Conservation (phyloP, 2,797 vertebrate species). For the Siniperca undulata region DNA sequence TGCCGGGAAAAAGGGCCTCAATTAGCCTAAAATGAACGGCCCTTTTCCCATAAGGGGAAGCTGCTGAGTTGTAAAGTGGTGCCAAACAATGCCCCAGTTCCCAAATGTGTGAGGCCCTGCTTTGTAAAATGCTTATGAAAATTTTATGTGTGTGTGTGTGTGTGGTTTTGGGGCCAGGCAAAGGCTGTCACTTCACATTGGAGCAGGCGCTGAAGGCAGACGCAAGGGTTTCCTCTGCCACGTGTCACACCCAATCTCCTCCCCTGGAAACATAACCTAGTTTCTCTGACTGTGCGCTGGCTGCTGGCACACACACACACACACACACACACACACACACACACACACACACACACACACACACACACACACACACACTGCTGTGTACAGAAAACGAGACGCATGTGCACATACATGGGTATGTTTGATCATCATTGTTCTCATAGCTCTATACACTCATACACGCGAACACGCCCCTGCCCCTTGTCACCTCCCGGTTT, state of each 20-base stretch:
- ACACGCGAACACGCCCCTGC: not conserved
- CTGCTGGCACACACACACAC: conserved; percentile 13
- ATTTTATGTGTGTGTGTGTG: conserved; percentile 41
- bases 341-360: conserved; percentile 6
- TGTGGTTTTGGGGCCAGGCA: conserved; percentile 26
- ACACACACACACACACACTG: not conserved
- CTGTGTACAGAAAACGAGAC: not conserved
- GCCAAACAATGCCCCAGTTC: conserved; percentile 65
- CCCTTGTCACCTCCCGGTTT: not conserved
- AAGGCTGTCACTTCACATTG: conserved; percentile 68
- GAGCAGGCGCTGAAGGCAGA: conserved; percentile 51
- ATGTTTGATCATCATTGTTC: not conserved
- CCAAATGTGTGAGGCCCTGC: conserved; percentile 57
- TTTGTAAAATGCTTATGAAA: conserved; percentile 65
- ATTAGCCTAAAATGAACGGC: conserved; percentile 34
- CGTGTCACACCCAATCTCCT: conserved; percentile 70
- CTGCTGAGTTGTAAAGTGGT: conserved; percentile 53
- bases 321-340: conserved; percentile 7
- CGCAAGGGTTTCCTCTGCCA: conserved; percentile 67
- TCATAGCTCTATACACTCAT: not conserved
- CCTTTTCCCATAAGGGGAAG: conserved; percentile 43
- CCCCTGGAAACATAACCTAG: conserved; percentile 77
- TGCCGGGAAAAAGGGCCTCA: conserved; percentile 24
- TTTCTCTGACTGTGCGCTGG: conserved; percentile 47
- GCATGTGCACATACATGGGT: conserved; percentile 2